A percentile compares a stretch with the other conserved stretches of the same genome.
These are phyloP conservation scores for Caenorhabditis sinica DNA, from an alignment of 2,888 invertebrate species.

Conservation along the genomic window DNA sequence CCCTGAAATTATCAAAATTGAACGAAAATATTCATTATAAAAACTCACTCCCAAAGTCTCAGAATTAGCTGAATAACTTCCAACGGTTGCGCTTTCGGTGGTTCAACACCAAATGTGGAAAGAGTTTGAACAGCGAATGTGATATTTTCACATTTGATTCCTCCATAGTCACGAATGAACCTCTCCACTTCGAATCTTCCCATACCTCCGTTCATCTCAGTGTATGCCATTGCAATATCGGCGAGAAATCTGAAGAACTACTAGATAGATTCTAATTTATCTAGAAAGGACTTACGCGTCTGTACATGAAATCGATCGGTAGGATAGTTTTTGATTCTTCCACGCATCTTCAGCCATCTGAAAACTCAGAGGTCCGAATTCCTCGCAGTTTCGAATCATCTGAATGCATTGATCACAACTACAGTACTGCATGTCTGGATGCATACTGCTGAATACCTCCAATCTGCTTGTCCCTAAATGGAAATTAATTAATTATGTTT, in stretches of 20 bases:
- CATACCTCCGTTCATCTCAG: neutral
- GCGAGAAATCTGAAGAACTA: slow-evolving; percentile 36
- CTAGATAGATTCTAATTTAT: neutral
- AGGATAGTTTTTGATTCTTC: neutral
- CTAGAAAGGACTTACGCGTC: slow-evolving; percentile 25
- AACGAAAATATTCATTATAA: neutral
- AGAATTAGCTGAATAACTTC: slow-evolving; percentile 46
- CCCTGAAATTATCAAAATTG: slow-evolving; percentile 11
- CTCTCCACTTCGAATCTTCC: slow-evolving; percentile 8
- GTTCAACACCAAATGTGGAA: neutral
- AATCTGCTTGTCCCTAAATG: slow-evolving; percentile 1
- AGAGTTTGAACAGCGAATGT: slow-evolving; percentile 21
- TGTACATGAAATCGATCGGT: slow-evolving; percentile 10
- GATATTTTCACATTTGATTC: slow-evolving; percentile 25
- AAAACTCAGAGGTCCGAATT: slow-evolving; percentile 38
- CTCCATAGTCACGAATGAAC: slow-evolving; percentile 3
- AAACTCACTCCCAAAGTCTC: slow-evolving; percentile 41
- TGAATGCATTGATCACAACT: slow-evolving; percentile 24
- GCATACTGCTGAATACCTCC: slow-evolving; percentile 35
- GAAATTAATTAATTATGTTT: too few species aligned
- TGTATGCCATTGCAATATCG: slow-evolving; percentile 46
- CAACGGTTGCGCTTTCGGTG: slow-evolving; percentile 28
- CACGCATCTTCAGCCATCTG: slow-evolving; percentile 27
- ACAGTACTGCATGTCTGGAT: slow-evolving; percentile 53
- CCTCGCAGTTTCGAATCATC: neutral